Conservation (phyloP, 2,888 invertebrate species). For the Schizaphis graminum region DNA sequence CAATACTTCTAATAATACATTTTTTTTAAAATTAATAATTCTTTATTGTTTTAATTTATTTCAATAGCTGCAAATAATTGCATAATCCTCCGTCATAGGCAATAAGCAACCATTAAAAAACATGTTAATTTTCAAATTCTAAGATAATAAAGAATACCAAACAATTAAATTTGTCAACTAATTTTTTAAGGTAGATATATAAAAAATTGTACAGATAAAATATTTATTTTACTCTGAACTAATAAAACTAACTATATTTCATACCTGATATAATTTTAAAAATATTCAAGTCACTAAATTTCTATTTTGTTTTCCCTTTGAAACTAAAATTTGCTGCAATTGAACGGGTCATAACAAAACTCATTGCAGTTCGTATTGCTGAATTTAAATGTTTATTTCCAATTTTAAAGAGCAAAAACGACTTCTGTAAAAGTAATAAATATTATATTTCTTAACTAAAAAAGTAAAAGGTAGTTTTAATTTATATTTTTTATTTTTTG, state of each 20-base stretch:
- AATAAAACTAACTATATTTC: not conserved
- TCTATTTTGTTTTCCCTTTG: not conserved
- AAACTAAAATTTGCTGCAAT: constrained; percentile 6
- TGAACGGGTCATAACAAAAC: not conserved
- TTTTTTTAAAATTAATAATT: too few species aligned
- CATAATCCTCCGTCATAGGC: too few species aligned
- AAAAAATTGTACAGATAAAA: not conserved
- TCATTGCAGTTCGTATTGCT: not conserved
- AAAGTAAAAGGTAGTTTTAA: too few species aligned
- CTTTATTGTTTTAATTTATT: too few species aligned
- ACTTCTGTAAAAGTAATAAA: constrained; percentile 4
- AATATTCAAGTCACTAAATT: constrained; percentile 15
- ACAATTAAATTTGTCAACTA: not conserved
- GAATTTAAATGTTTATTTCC: not conserved
- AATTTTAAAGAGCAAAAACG: not conserved
- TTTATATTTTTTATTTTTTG: not conserved
- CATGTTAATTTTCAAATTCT: too few species aligned
- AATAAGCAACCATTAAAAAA: too few species aligned
- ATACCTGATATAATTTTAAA: constrained; percentile 9
- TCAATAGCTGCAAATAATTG: too few species aligned
- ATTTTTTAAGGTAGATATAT: too few species aligned
- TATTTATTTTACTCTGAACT: not conserved
- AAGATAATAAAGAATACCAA: too few species aligned
- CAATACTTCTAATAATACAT: too few species aligned
- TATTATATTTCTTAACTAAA: not conserved